phyloP scores from a whole-genome alignment of 2,888 invertebrate species.

The Lutraria lutraria region DNA sequence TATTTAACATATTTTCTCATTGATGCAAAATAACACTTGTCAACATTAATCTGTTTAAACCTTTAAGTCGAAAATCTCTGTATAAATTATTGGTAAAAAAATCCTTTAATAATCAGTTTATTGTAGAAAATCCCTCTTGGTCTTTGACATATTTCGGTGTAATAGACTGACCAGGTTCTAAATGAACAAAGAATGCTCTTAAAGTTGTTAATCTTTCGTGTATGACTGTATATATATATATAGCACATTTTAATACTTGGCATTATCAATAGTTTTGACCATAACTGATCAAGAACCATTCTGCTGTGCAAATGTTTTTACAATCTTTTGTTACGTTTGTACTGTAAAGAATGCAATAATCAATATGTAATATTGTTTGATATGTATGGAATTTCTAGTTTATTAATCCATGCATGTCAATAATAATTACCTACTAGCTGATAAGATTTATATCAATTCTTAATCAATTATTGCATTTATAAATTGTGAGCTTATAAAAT shows the following conservation, averaged over 20 bases:
- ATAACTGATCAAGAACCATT: background rate
- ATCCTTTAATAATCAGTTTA: constrained; percentile 44
- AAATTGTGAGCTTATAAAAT: background rate
- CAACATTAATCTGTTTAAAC: constrained; percentile 29
- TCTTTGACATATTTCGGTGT: constrained; percentile 32
- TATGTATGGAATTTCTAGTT: constrained; percentile 8
- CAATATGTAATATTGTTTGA: constrained; percentile 16
- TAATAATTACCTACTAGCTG: constrained; percentile 1
- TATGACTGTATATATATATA: too few species aligned
- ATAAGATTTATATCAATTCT: constrained; percentile 17
- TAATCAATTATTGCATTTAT: background rate
- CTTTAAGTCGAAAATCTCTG: constrained; percentile 32
- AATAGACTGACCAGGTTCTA: constrained; percentile 20
- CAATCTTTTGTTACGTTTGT: background rate
- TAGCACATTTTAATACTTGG: constrained; percentile 23
- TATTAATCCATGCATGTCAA: constrained; percentile 20
- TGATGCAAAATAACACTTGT: constrained; percentile 39
- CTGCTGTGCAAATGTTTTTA: constrained; percentile 20
- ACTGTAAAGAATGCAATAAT: background rate
- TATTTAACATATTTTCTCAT: constrained; percentile 26
- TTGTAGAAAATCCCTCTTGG: constrained; percentile 28
- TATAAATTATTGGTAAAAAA: constrained; percentile 25
- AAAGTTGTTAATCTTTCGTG: background rate
- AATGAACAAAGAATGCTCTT: constrained; percentile 8
- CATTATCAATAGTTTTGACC: background rate